Evolutionary conservation across 2,113 vertebrate species (phyloP), one percentile per base, ranked within the genome.

Genomic region (Ameiurus melas): DNA sequence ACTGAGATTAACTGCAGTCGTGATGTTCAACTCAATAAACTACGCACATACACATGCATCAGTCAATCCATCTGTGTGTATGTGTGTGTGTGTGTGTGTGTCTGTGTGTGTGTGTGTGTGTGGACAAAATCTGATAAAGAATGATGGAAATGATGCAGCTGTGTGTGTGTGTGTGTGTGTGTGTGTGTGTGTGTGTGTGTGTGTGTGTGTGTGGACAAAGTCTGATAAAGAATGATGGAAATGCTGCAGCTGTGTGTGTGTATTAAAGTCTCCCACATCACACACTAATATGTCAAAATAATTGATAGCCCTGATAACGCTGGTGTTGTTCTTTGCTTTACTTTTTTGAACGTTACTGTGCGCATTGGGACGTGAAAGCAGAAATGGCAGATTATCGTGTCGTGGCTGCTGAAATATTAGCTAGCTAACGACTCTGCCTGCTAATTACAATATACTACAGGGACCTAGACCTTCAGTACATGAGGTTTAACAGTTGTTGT

Each of bases 21-120:
- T 88, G 82, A 85, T 71, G 27, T 78, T 25, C 62, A 84, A 85
- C 83, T 79, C 73, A 78, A 79, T 85, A 75, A 88, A 9, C 16
- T 25, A 2, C 7, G 17, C 83, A 84, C 68, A 66, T 10, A 70
- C 30, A 33, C 66, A 19, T 6, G 36, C 68, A 71, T 33, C 12
- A n/a, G 64, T 68, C 64, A 12, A 68, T 68, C 64, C 27, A 30
- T 68, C 64, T 68, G 12, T 68, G n/a, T 14, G 43, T 47, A 5
- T 43, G 39, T 43, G 39, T 5, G 39, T 43, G 39, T 43, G 39
- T 43, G 39, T 43, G 39, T 43, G 39, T 43, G 64, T 66, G 3
- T 57, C n/a, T n/a, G 36, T 36, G 36, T 36, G 36, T 36, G 36
- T 36, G 36, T 36, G 36, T 36, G 36, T 36, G 36, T 36, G 36